Conservation (phyloP, 2,113 vertebrate genomes). For the Anolis sagrei region DNA sequence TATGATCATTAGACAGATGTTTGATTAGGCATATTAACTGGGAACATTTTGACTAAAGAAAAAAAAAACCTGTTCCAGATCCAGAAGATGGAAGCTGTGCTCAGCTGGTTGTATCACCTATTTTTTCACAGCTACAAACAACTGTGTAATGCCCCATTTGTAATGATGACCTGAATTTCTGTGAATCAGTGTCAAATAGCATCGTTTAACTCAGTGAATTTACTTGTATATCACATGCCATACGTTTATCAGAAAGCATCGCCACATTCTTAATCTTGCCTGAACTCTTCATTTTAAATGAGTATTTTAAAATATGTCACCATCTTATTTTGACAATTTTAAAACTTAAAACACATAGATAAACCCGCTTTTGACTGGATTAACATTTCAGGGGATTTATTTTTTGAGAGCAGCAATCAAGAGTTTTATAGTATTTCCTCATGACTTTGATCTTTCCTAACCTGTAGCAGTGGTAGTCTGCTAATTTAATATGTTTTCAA, state of each 20-base stretch:
- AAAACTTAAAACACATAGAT: not conserved
- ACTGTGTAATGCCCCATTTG: not conserved
- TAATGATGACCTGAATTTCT: not conserved
- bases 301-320: not conserved
- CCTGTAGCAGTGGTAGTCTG: not conserved
- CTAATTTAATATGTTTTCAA: not conserved
- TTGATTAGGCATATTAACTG: not conserved
- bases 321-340: not conserved
- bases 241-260: not conserved
- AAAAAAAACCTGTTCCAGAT: not conserved
- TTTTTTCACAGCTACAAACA: not conserved
- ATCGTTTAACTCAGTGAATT: not conserved
- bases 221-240: not conserved
- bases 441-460: not conserved
- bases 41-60: not conserved
- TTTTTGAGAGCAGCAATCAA: not conserved
- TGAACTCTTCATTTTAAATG: not conserved
- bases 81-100: not conserved
- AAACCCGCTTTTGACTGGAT: not conserved
- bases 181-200: not conserved
- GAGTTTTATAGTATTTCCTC: not conserved
- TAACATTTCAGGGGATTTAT: not conserved
- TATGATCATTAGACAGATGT: not conserved
- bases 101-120: not conserved
- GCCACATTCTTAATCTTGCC: not conserved